Conservation (phyloP, 2,797 vertebrate species). For the Manis pentadactyla region DNA sequence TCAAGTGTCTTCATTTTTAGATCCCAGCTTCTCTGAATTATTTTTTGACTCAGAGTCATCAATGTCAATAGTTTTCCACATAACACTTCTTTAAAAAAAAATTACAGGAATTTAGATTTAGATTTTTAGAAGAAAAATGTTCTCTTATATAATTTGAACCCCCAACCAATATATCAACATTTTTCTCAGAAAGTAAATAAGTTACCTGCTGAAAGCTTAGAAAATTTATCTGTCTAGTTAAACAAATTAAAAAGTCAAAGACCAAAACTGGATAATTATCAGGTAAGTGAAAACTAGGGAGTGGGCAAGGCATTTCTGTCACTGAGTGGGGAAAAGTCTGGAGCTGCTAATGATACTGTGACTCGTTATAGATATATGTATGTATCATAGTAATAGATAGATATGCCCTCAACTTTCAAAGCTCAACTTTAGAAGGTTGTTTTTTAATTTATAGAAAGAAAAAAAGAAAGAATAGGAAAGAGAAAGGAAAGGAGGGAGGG, state of each 20-base stretch:
- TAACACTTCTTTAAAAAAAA: neutral
- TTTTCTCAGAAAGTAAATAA: neutral
- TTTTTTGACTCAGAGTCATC: neutral
- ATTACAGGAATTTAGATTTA: neutral
- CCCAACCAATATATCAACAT: neutral
- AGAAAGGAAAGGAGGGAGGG: neutral
- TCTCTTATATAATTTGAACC: neutral
- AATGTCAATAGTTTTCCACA: neutral
- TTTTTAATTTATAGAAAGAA: neutral
- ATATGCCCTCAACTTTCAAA: neutral
- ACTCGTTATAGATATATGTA: too few species aligned
- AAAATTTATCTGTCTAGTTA: neutral
- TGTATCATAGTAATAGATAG: too few species aligned
- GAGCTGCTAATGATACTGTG: neutral
- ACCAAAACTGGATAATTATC: neutral
- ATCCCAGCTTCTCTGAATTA: neutral
- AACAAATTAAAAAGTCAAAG: slow-evolving; percentile 10
- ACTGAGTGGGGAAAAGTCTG: neutral
- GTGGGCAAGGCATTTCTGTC: neutral
- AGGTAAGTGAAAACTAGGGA: neutral
- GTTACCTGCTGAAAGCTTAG: neutral
- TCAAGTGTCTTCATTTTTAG: neutral
- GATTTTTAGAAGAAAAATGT: neutral
- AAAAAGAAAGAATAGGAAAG: neutral
- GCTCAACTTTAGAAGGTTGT: neutral